Evolutionary conservation across 2,888 invertebrate genomes (phyloP), one percentile per base, ranked within the genome.

Genomic region (Herminia tarsipennalis): DNA sequence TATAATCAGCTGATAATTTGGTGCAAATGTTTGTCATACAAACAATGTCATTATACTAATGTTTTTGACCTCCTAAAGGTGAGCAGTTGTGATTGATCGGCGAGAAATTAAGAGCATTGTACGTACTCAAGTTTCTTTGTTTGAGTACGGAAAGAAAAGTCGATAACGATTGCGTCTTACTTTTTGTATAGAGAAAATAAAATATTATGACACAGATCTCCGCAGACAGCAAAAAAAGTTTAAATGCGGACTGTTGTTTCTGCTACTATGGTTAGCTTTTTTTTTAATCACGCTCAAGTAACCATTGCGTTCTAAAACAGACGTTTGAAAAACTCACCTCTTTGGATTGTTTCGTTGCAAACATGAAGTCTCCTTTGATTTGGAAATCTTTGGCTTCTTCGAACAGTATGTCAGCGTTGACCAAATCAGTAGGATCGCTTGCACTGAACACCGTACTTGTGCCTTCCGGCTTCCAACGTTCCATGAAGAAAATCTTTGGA

Each of bases 331-430:
- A 14, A 81, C 92, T 91, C 75, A 95, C 95, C 88, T 92, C 92
- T 60, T 88, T 90, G 29, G 85, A 83, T 74, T 94, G 94, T 73
- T 94, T 94, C 0, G 96, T 95, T 0, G 95, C 96, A 83, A 98
- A 97, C 93, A 97, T 94, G 79, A 95, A 98, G 67, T 96, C 96
- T 9, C 95, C 96, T 73, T 94, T 95, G 20, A 97, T 93, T 74
- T 95, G 95, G 81, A 98, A 96, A 76, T 97, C 96, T 70, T 95
- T 94, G 1, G 96, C 95, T 59, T 95, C 93, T 10, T 92, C 92
- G 32, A 95, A 93, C 17, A 96, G 78, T 1, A 92, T 83, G 34
- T 84, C 78, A 4, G 90, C 92, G 76, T 73, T 95, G 76, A 41
- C 80, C 56, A 93, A 78, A 41, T 92, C 92, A 0, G 78, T 77